These are phyloP conservation scores for Cyprinodon tularosa DNA, from an alignment of 2,113 vertebrate genomes.

Conservation along the genomic window DNA sequence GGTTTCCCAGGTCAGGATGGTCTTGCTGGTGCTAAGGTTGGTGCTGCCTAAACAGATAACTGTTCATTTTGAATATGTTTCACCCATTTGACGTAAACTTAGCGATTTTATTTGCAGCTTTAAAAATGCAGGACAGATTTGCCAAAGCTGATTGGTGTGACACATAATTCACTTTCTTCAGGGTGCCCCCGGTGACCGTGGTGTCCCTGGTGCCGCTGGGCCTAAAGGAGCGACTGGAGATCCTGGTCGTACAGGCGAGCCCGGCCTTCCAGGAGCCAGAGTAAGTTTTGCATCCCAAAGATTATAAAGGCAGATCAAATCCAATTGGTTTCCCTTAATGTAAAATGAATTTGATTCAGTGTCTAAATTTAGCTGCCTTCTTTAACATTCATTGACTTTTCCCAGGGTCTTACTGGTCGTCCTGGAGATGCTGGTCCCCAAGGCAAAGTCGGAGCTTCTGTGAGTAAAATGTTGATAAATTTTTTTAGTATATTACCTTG, in stretches of 20 bases:
- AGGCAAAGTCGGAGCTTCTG: conserved; percentile 93
- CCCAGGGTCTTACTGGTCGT: conserved; percentile 94
- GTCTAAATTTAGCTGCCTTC: not conserved
- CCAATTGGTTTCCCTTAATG: not conserved
- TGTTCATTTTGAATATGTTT: not conserved
- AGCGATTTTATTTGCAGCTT: not conserved
- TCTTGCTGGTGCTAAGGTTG: conserved; percentile 93
- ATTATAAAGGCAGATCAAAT: not conserved
- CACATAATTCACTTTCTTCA: conserved; percentile 50
- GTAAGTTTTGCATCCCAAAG: conserved; percentile 74
- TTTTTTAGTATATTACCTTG: not conserved
- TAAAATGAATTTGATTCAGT: not conserved
- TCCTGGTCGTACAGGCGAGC: conserved; percentile 91
- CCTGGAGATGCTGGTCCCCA: conserved; percentile 95
- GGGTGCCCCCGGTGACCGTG: conserved; percentile 94
- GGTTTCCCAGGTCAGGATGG: conserved; percentile 98
- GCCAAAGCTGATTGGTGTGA: not conserved
- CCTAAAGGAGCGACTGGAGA: conserved; percentile 91
- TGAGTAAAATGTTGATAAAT: conserved; percentile 77
- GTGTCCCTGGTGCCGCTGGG: conserved; percentile 87
- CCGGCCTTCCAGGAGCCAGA: conserved; percentile 95
- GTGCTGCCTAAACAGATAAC: conserved; percentile 17
- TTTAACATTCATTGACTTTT: conserved; percentile 32
- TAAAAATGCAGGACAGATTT: not conserved
- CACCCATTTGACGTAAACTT: not conserved